Conservation (phyloP, 2,113 vertebrate genomes). For the Calonectris borealis region DNA sequence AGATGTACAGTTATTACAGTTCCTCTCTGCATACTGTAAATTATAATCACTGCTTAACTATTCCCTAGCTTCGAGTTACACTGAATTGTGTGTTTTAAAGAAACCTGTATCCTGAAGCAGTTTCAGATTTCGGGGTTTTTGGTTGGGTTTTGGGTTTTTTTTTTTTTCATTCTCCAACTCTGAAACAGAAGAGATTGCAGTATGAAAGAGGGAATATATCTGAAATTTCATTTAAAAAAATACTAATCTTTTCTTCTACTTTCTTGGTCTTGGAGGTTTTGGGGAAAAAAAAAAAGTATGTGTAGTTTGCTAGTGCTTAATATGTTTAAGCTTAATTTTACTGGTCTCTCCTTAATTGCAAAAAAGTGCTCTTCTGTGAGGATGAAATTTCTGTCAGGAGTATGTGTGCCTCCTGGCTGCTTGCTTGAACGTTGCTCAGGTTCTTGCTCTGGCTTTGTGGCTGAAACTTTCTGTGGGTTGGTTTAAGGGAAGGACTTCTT, state of each 20-base stretch:
- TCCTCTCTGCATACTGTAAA: constrained; percentile 17
- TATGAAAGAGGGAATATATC: not conserved
- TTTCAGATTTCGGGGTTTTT: not conserved
- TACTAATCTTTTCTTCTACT: not conserved
- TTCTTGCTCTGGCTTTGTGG: not conserved
- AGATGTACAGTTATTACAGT: constrained; percentile 27
- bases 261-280: not conserved
- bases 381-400: not conserved
- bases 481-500: not conserved
- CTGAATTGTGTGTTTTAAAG: not conserved
- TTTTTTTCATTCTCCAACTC: not conserved
- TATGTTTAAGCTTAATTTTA: not conserved
- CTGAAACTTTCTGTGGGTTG: not conserved
- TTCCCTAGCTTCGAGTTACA: not conserved
- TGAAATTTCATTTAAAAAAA: not conserved
- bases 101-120: not conserved
- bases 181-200: not conserved
- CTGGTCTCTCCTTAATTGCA: not conserved
- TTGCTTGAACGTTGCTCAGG: not conserved
- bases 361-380: not conserved
- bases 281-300: accelerated
- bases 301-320: not conserved
- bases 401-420: not conserved
- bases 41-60: not conserved
- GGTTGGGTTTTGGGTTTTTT: not conserved